Evolutionary conservation across 2,888 invertebrate genomes (phyloP), one percentile per base, ranked within the genome.

Genomic region (Oligia latruncula): DNA sequence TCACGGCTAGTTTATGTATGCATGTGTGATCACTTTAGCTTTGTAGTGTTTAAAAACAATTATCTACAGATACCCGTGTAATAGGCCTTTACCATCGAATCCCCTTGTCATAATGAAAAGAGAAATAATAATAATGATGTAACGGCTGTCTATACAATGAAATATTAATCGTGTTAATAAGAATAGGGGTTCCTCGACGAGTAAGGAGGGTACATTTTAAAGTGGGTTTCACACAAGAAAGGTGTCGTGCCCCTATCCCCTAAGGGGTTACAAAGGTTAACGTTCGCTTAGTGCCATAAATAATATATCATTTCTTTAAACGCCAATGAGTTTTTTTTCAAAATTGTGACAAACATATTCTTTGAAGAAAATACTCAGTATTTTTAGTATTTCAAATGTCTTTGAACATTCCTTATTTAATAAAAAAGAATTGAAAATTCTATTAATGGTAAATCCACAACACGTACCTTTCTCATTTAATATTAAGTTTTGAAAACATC

Each of bases 181-280:
- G 55, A 70, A 35, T 29, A 58, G 83, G 75, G 86, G 40, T 71
- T 67, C 55, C 40, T 15, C 40, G 74, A 43, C 46, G 71, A 66
- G 64, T 74, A 46, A 40, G 67, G 46, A 82, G 84, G 83, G 83
- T 83, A 76, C 82, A 83, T 83, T 86, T 86, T 83, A 82, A 73
- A 83, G 76, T 82, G 55, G 40, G 40, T 58, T 80, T 80, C 52
- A n/a, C 72, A 71, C 74, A 75, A 81, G 74, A 46, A 75, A 86
- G 71, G 86, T 81, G 82, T 81, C 70, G 73, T 60, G 35, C 29
- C 60, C 46, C 29, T 58, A 20, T 67, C 58, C 85, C 60, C 65
- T 81, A 35, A 46, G 70, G 64, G 73, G 58, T 70, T 62, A 43
- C 17, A 55, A 74, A 82, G 86, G 85, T 82, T 40, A 81, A 55